Evolutionary conservation across 2,888 invertebrate species (phyloP).

Genomic region (Tachina grossa): DNA sequence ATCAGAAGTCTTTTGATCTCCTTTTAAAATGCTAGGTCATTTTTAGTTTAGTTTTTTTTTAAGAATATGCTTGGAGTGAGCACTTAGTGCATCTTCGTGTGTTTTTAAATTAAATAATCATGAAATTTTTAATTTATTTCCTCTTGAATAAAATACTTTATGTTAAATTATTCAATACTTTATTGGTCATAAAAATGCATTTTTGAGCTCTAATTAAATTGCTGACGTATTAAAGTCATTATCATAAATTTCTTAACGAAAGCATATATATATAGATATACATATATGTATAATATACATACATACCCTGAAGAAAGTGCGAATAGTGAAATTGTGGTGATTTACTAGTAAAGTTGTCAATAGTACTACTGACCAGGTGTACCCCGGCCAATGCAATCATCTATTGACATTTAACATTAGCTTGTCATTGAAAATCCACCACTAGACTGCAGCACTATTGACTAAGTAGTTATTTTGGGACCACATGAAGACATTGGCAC

Average conservation of each 20-base stretch:
- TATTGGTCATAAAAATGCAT: neutral
- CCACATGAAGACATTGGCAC: too few relatives aligned
- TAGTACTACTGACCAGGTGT: too few relatives aligned
- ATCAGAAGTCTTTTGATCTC: conserved; percentile 12
- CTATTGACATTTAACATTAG: too few relatives aligned
- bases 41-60: neutral
- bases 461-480: too few relatives aligned
- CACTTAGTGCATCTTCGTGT: neutral
- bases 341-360: too few relatives aligned
- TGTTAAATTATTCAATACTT: conserved; percentile 17
- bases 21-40: neutral
- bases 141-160: conserved; percentile 16
- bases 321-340: too few relatives aligned
- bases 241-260: neutral
- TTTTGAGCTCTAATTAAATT: neutral
- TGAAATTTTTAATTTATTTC: conserved; percentile 11
- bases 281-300: too few relatives aligned
- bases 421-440: too few relatives aligned
- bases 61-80: neutral
- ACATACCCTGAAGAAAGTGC: too few relatives aligned
- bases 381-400: too few relatives aligned
- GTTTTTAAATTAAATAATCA: conserved; percentile 36
- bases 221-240: neutral
- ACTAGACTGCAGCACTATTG: too few relatives aligned
- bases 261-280: too few relatives aligned